Base-by-base conservation (phyloP, 2,888 invertebrate species). In the Spatulosminthurus flaviceps region DNA sequence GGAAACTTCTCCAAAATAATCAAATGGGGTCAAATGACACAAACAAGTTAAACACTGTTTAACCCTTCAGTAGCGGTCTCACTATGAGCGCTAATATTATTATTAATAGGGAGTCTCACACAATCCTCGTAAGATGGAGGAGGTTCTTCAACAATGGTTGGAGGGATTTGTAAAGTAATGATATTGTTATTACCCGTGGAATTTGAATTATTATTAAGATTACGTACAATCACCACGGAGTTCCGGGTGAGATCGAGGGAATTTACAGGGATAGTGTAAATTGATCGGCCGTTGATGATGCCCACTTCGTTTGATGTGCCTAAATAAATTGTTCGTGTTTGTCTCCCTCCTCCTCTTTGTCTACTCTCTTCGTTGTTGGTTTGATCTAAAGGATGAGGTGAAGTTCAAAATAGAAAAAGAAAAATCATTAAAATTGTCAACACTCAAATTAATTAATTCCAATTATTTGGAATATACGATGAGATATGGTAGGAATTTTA, bases 251-350 rank as follows among this genome's bases (percentile, higher is more conserved):
- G 72, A 72, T 51, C 72, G 5, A n/a, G n/a, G 16, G 43, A 16
- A 26, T 51, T 22, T 21, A 77, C 22, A 13, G 77, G 77, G n/a
- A 77, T 77, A 1, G 77, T 77, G 60, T 77, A 77, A 69, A 70
- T 29, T 22, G 77, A 67, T 16, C 42, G 26, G 34, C 43, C 51
- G 2, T 28, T 28, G 61, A 1, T 26, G 34, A 26, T 5, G 1
- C 69, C 71, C 19, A 42, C 71, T 71, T 71, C 42, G 43, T 41
- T 72, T 72, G 72, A 9, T 24, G 21, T 72, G 5, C 72, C 72
- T 72, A 72, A 72, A 72, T 72, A 72, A 72, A 72, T 72, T 4
- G 72, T 72, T 72, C 22, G 43, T 42, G 42, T 71, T 16, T 71
- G 41, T 72, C 24, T 24, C 7, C 16, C 26, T 72, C 22, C 43